Conservation (phyloP, 2,113 vertebrate genomes). For the Pomatorhinus ruficollis region DNA sequence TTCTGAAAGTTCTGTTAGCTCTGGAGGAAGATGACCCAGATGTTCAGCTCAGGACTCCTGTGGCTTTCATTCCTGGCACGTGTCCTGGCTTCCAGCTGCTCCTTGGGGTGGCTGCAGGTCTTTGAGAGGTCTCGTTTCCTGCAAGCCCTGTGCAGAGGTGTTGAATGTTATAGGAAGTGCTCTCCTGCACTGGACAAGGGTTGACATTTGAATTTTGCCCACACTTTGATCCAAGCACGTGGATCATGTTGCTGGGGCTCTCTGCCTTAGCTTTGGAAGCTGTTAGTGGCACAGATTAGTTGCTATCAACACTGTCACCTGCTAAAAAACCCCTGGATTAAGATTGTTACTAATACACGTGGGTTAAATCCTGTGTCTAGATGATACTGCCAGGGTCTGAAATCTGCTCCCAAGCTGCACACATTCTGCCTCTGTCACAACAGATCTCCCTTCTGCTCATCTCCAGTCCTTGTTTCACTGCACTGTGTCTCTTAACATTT, state of each 20-base stretch:
- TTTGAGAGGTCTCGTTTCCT: not conserved
- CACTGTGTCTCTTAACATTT: not conserved
- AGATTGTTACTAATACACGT: not conserved
- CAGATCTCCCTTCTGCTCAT: not conserved
- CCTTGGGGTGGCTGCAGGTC: not conserved
- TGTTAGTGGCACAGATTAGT: not conserved
- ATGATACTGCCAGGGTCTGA: not conserved
- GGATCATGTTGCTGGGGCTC: not conserved
- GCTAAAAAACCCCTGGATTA: not conserved
- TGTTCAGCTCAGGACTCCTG: not conserved
- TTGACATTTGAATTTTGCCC: not conserved
- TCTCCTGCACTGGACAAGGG: not conserved
- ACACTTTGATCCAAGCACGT: not conserved
- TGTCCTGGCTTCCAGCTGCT: not conserved
- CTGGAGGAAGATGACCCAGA: not conserved
- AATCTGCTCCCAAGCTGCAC: not conserved
- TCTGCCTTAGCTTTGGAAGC: not conserved
- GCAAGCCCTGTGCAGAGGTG: not conserved
- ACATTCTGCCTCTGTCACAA: not conserved
- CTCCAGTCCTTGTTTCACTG: not conserved
- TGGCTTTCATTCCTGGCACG: not conserved
- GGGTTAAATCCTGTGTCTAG: not conserved
- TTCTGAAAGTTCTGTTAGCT: not conserved
- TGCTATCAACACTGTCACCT: not conserved
- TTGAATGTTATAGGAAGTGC: not conserved